Evolutionary conservation across 2,113 vertebrate species (phyloP).

Genomic region (Trematomus loennbergii): DNA sequence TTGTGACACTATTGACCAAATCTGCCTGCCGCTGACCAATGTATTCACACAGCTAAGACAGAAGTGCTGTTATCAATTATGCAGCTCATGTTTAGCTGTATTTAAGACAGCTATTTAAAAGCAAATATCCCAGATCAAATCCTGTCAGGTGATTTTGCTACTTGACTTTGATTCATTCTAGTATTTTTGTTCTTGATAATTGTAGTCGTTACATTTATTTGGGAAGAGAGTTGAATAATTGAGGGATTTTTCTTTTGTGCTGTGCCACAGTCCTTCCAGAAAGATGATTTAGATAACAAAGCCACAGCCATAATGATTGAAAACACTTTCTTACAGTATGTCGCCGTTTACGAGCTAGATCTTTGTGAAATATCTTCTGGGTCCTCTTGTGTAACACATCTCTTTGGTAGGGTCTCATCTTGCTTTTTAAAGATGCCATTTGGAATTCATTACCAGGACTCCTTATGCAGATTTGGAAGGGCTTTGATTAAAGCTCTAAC

Average conservation of each 20-base stretch:
- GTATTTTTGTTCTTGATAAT: conserved; percentile 65
- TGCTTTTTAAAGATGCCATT: conserved; percentile 78
- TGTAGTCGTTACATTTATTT: conserved; percentile 56
- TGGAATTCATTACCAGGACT: conserved; percentile 79
- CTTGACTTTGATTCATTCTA: conserved; percentile 37
- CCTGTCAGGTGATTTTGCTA: conserved; percentile 55
- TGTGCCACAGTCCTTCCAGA: conserved; percentile 44
- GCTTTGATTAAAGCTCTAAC: conserved; percentile 85
- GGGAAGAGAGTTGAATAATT: conserved; percentile 41
- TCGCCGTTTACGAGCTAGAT: conserved; percentile 44
- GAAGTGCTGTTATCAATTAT: conserved; percentile 54
- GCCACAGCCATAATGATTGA: conserved; percentile 57
- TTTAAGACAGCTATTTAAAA: conserved; percentile 60
- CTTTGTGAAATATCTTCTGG: conserved; percentile 64
- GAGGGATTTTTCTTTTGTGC: conserved; percentile 43
- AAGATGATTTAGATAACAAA: conserved; percentile 60
- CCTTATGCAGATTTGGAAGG: conserved; percentile 77
- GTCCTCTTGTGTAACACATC: conserved; percentile 57
- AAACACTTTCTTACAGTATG: conserved; percentile 60
- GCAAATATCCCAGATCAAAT: conserved; percentile 41
- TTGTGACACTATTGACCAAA: too few relatives aligned
- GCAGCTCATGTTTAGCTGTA: conserved; percentile 19
- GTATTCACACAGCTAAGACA: conserved; percentile 59
- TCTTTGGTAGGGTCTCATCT: conserved; percentile 57
- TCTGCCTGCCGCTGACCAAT: too few relatives aligned